Conservation (phyloP, 2,888 invertebrate genomes). For the Penaeus monodon region DNA sequence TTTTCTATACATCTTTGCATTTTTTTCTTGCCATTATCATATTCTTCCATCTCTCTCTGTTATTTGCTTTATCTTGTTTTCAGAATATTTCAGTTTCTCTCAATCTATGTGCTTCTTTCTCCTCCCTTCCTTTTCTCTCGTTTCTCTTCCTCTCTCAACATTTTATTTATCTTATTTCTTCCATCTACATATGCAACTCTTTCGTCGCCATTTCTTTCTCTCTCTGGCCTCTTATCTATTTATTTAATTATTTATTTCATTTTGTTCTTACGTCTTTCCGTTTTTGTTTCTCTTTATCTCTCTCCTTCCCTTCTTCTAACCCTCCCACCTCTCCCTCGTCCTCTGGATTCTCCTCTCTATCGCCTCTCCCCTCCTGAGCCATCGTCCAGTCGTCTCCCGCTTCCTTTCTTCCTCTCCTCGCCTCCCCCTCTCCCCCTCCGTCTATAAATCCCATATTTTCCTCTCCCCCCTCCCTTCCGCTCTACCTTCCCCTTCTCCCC, state of each 20-base stretch:
- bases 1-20: background rate
- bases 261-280: background rate
- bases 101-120: background rate
- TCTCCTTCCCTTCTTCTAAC: background rate
- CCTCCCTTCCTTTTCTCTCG: background rate
- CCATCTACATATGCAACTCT: background rate
- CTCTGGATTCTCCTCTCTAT: background rate
- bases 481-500: too few relatives aligned
- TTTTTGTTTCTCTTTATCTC: background rate
- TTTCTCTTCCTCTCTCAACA: background rate
- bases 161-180: background rate
- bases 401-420: too few relatives aligned
- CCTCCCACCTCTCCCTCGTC: background rate
- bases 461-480: background rate
- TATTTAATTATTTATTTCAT: background rate
- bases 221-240: background rate
- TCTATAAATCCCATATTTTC: background rate
- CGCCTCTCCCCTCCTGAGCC: background rate
- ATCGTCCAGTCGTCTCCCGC: background rate
- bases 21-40: background rate
- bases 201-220: background rate
- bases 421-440: background rate
- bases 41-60: background rate
- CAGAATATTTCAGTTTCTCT: background rate
- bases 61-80: background rate